phyloP scores from a whole-genome alignment of 1,140 invertebrate species.

The Eriosoma lanigerum region DNA sequence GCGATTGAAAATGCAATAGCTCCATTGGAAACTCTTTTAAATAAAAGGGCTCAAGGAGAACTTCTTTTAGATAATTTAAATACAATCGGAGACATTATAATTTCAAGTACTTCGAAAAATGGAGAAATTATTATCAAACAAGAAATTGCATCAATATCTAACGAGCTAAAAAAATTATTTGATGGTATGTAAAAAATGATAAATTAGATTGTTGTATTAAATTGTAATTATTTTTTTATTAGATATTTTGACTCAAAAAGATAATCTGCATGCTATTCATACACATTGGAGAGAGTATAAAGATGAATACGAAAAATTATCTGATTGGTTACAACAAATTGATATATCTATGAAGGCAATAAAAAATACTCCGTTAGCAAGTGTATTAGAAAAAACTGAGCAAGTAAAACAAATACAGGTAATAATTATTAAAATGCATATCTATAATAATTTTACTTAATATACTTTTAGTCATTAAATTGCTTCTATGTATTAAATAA shows the following conservation, averaged over 20 bases:
- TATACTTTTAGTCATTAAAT: not conserved
- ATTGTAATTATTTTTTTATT: constrained; percentile 50
- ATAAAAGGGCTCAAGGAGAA: constrained; percentile 88
- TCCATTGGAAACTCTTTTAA: constrained; percentile 80
- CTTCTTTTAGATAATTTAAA: constrained; percentile 81
- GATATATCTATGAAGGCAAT: constrained; percentile 89
- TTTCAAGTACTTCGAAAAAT: constrained; percentile 75
- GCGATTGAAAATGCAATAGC: constrained; percentile 84
- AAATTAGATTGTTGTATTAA: not conserved
- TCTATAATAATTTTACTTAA: not conserved
- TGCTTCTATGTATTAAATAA: too few relatives aligned
- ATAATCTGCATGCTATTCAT: constrained; percentile 78
- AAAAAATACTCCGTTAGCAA: constrained; percentile 79
- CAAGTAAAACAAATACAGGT: constrained; percentile 76
- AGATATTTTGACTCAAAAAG: constrained; percentile 83
- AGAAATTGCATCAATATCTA: constrained; percentile 79
- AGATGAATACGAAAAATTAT: constrained; percentile 86
- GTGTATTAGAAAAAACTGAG: constrained; percentile 80
- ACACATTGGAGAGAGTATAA: constrained; percentile 86
- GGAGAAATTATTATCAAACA: constrained; percentile 80
- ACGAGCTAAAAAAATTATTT: constrained; percentile 82
- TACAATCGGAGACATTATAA: constrained; percentile 81
- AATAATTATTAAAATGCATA: not conserved
- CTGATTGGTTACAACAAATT: constrained; percentile 91
- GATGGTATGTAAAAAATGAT: constrained; percentile 60